Evolutionary conservation across 2,888 invertebrate genomes (phyloP), one percentile per base, ranked within the genome.

Genomic region (Ommatoiulus sabulosus): DNA sequence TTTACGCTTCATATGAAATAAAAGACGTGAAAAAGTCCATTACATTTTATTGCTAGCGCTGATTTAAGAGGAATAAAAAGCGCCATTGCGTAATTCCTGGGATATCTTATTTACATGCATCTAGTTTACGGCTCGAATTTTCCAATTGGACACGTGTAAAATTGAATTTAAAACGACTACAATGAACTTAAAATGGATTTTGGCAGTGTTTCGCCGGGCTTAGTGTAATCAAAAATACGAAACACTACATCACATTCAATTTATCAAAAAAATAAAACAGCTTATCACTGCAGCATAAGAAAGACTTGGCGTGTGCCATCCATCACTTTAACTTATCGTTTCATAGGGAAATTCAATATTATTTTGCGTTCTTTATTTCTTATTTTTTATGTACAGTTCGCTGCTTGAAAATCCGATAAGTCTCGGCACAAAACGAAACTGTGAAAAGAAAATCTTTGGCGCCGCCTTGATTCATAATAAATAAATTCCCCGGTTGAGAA

Each of bases 381-480:
- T n/a, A 72, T 72, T 72, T 72, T 72, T 72, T 72, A 72, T 20
- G 24, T 72, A 8, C 7, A 20, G 63, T 20, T 63, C 63, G 63
- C 63, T 63, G 63, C n/a, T 63, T 72, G 24, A 72, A 72, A 72
- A 72, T 72, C 72, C 72, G 72, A 72, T 72, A 72, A 72, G 72
- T 72, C 72, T n/a, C 72, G 24, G 10, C 72, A 4, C 24, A 24
- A 20, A 72, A 72, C 72, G 72, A 72, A 72, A 72, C 24, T 72
- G 24, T 72, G 72, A 72, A 72, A 72, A 72, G 72, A 72, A 72
- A 72, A 72, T 72, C 72, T 72, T 72, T 72, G 72, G 72, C 72
- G 72, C 72, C 72, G 72, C 72, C 72, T 72, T 72, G 72, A 72
- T 72, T 72, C 72, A 72, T 72, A 72, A 72, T 72, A 72, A 72